A percentile compares a stretch with the other conserved stretches of the same genome.
phyloP scores from a whole-genome alignment of 1,140 invertebrate genomes.

The Leptoteleia sp. region DNA sequence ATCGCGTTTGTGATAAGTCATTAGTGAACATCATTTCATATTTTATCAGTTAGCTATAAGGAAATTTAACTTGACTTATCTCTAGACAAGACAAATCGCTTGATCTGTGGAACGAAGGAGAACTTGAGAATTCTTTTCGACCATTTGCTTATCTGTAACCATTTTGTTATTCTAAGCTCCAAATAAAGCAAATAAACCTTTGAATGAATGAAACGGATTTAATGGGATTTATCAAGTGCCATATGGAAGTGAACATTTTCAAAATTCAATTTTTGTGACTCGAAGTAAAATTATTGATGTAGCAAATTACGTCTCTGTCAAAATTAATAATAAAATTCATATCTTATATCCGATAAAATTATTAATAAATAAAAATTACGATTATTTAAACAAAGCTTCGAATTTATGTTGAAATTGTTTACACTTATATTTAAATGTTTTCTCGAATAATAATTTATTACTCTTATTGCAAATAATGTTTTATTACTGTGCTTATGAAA shows the following conservation, averaged over 20 bases:
- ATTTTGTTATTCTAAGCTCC: slow-evolving; percentile 17
- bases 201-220: not conserved
- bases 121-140: not conserved
- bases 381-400: too few species aligned
- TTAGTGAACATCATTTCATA: slow-evolving; percentile 8
- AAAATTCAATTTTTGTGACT: too few species aligned
- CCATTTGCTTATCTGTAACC: slow-evolving; percentile 15
- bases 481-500: too few species aligned
- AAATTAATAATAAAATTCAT: too few species aligned
- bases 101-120: slow-evolving; percentile 10
- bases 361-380: too few species aligned
- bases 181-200: slow-evolving; percentile 3
- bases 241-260: not conserved
- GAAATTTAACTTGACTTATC: slow-evolving; percentile 22
- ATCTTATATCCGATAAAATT: too few species aligned
- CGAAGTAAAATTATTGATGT: too few species aligned
- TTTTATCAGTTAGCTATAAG: slow-evolving; percentile 12
- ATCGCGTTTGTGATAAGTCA: slow-evolving; percentile 3
- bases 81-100: slow-evolving; percentile 16
- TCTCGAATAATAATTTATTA: too few species aligned
- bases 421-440: too few species aligned
- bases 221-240: not conserved
- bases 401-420: too few species aligned
- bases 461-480: too few species aligned
- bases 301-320: too few species aligned